Conservation (phyloP, 2,888 invertebrate species). For the Metallyticus violacea region DNA sequence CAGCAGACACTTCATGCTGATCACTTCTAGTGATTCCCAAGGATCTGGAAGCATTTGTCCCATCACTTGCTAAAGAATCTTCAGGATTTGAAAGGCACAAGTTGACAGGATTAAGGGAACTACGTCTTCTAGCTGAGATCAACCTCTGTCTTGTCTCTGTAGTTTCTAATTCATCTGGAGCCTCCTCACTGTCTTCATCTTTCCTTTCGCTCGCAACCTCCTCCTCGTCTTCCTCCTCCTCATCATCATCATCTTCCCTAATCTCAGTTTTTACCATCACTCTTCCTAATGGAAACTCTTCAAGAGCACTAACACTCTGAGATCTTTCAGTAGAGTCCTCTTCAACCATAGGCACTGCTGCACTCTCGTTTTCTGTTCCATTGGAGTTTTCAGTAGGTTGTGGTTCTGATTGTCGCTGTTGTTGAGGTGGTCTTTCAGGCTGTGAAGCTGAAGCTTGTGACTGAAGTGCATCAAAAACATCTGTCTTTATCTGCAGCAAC, state of each 20-base stretch:
- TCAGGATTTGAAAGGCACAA: conserved; percentile 54
- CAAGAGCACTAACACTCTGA: not conserved
- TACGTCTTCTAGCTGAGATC: conserved; percentile 49
- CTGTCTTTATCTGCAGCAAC: conserved; percentile 80
- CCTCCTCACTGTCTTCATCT: not conserved
- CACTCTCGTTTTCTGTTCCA: not conserved
- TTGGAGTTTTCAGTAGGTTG: not conserved
- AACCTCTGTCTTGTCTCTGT: conserved; percentile 31
- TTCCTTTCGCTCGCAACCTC: conserved; percentile 50
- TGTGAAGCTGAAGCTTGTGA: not conserved
- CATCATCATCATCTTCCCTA: conserved; percentile 47
- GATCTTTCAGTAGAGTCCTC: not conserved
- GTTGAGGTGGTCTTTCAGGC: not conserved
- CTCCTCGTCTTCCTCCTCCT: conserved; percentile 52
- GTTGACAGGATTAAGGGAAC: conserved; percentile 80
- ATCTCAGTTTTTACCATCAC: conserved; percentile 48
- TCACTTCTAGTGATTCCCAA: not conserved
- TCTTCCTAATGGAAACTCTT: not conserved
- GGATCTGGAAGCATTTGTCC: not conserved
- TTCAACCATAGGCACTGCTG: not conserved
- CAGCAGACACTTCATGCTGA: not conserved
- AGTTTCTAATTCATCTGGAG: conserved; percentile 37
- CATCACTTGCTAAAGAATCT: conserved; percentile 4
- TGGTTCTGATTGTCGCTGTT: not conserved
- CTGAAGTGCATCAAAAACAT: conserved; percentile 43